Percentiles rank a stretch among this genome's conserved stretches.
Conservation (phyloP, 2,888 invertebrate species). For the Orgyia antiqua region DNA sequence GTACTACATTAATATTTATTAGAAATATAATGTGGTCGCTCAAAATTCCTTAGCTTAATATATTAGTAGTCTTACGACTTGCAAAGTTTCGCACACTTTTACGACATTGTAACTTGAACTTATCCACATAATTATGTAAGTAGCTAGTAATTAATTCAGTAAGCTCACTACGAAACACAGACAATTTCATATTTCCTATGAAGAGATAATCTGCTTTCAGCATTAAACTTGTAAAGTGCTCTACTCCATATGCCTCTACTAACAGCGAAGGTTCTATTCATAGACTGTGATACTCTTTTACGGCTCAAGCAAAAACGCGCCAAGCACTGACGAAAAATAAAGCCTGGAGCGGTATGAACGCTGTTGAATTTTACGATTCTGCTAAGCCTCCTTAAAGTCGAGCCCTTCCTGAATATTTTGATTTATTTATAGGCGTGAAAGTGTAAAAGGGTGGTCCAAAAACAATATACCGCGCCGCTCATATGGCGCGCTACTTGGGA, state of each 20-base stretch:
- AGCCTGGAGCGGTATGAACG: slow-evolving; percentile 65
- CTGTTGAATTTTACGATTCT: slow-evolving; percentile 77
- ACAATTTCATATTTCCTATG: slow-evolving; percentile 36
- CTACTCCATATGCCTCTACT: slow-evolving; percentile 58
- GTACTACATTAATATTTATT: too few species aligned
- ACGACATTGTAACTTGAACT: not conserved
- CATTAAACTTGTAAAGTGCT: slow-evolving; percentile 63
- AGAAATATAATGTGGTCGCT: too few species aligned
- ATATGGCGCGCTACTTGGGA: slow-evolving; percentile 45
- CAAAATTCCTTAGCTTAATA: too few species aligned
- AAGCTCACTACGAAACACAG: slow-evolving; percentile 15
- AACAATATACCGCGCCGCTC: slow-evolving; percentile 67
- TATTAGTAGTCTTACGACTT: too few species aligned
- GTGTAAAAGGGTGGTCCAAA: slow-evolving; percentile 73
- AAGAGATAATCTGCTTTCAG: slow-evolving; percentile 60
- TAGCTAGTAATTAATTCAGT: slow-evolving; percentile 22
- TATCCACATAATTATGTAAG: not conserved
- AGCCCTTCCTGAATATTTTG: slow-evolving; percentile 77
- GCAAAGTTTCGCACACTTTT: too few species aligned
- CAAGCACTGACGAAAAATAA: slow-evolving; percentile 66
- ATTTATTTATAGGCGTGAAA: slow-evolving; percentile 76
- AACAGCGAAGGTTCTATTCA: slow-evolving; percentile 73
- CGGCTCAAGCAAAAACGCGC: slow-evolving; percentile 71
- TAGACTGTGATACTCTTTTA: slow-evolving; percentile 71
- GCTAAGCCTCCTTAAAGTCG: slow-evolving; percentile 77